Conservation (phyloP, 2,888 invertebrate species). For the Fabriciana adippe region DNA sequence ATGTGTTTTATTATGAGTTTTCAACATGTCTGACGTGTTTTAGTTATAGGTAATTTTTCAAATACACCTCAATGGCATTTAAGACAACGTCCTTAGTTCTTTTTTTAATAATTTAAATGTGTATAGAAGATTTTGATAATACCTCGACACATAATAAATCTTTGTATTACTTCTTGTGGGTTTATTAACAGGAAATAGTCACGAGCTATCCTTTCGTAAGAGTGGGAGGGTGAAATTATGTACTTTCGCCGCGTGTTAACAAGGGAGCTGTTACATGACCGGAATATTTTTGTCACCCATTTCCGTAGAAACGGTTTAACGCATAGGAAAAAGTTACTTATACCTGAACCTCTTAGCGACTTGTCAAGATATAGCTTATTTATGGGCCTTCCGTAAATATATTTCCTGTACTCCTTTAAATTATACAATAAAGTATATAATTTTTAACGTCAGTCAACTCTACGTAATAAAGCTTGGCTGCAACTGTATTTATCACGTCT, state of each 20-base stretch:
- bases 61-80: no score
- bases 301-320: conserved; percentile 74
- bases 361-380: conserved; percentile 38
- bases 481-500: conserved; percentile 4
- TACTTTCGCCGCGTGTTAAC: conserved; percentile 72
- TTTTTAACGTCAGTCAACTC: conserved; percentile 9
- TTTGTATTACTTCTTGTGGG: not conserved
- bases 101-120: no score
- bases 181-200: conserved; percentile 10
- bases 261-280: conserved; percentile 74
- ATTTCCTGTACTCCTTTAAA: conserved; percentile 26
- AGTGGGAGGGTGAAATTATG: conserved; percentile 63
- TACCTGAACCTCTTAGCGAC: conserved; percentile 61
- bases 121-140: not conserved
- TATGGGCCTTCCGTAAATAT: conserved; percentile 30
- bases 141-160: not conserved
- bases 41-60: no score
- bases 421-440: conserved; percentile 29
- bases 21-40: no score
- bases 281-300: conserved; percentile 79
- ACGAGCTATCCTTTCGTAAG: conserved; percentile 45
- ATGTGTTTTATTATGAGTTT: no score
- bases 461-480: conserved; percentile 4
- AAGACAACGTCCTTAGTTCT: no score
- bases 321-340: conserved; percentile 68